Conservation (phyloP, 92 coral and sea anemone genomes). For the Palythoa grandiflora region DNA sequence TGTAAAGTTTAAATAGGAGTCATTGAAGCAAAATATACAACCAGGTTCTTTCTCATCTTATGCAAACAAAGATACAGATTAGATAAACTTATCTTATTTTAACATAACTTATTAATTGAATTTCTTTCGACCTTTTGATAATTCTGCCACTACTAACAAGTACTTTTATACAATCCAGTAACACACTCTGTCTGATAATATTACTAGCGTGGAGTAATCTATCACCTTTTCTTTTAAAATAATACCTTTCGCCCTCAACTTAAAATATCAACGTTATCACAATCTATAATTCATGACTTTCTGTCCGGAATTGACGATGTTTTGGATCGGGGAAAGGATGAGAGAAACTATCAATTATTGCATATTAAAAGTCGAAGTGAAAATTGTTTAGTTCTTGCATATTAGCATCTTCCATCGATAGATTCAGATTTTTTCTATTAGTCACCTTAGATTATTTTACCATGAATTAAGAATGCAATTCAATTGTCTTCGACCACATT, state of each 20-base stretch:
- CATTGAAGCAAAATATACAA: too few species aligned
- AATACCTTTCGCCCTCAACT: not conserved
- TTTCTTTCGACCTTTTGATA: too few species aligned
- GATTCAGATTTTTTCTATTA: not conserved
- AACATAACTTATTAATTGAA: too few species aligned
- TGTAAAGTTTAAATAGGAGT: too few species aligned
- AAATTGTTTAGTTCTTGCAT: not conserved
- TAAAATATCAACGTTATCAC: not conserved
- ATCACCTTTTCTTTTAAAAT: too few species aligned
- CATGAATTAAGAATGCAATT: not conserved
- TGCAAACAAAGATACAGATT: too few species aligned
- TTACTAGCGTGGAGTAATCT: too few species aligned
- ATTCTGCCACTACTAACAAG: too few species aligned
- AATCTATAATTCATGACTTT: not conserved
- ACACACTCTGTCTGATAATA: too few species aligned
- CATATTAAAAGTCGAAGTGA: not conserved
- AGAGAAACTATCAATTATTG: not conserved
- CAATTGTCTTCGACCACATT: not conserved
- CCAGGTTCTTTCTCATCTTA: too few species aligned
- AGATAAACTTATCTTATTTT: too few species aligned
- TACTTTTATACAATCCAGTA: too few species aligned
- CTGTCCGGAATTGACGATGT: not conserved
- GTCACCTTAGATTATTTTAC: not conserved
- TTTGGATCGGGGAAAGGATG: not conserved
- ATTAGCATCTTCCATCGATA: not conserved